These are phyloP conservation scores for Paedocypris sp. DNA, from an alignment of 2,113 vertebrate species.

Conservation along the genomic window DNA sequence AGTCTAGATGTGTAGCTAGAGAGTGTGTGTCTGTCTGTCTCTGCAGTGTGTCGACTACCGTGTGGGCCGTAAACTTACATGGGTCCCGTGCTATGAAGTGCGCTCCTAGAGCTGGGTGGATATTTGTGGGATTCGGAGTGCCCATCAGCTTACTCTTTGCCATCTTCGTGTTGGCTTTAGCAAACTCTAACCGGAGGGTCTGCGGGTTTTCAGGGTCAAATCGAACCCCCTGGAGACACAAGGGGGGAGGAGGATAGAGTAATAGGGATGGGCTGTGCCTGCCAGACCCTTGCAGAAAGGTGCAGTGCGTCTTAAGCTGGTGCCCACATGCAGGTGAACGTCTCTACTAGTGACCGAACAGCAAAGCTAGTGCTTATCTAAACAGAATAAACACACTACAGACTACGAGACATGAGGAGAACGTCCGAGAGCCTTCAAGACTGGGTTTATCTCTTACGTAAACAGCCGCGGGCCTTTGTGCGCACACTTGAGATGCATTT, in stretches of 20 bases:
- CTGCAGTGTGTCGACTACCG: conserved; percentile 49
- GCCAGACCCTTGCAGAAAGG: conserved; percentile 43
- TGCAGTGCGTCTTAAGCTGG: conserved; percentile 60
- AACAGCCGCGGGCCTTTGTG: no score
- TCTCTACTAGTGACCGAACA: conserved; percentile 35
- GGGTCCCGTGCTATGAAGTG: conserved; percentile 98
- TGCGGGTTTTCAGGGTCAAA: conserved; percentile 98
- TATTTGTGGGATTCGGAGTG: conserved; percentile 90
- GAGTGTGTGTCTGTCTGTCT: not conserved
- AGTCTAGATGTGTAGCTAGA: conserved; percentile 7
- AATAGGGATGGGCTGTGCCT: conserved; percentile 54
- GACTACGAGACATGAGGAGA: not conserved
- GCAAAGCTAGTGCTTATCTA: conserved; percentile 6
- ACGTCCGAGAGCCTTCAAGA: no score
- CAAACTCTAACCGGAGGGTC: conserved; percentile 97
- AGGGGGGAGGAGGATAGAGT: conserved; percentile 47
- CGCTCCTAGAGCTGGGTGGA: conserved; percentile 92
- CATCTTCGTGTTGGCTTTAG: conserved; percentile 99
- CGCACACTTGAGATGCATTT: no score
- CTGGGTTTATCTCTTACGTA: no score
- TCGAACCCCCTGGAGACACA: conserved; percentile 81
- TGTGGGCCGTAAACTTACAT: conserved; percentile 80
- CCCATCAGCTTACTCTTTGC: conserved; percentile 99
- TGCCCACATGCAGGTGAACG: conserved; percentile 69
- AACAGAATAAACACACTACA: not conserved